phyloP scores from a whole-genome alignment of 2,797 vertebrate genomes.

The Pseudochirops corinnae region DNA sequence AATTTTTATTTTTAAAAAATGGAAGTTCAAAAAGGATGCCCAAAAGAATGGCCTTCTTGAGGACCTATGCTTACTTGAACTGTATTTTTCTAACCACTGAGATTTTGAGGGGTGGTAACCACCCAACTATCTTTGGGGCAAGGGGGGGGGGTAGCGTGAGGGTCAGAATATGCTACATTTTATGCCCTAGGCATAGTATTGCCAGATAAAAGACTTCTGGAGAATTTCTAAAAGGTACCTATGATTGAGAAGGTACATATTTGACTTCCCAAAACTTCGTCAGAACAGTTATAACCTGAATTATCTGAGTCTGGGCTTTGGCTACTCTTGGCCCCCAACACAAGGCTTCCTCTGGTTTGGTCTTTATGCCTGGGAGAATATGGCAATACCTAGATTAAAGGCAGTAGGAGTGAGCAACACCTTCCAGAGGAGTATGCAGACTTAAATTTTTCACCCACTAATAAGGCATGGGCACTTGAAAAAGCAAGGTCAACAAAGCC shows the following conservation, averaged over 20 bases:
- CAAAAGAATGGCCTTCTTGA: background rate
- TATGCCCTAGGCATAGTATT: background rate
- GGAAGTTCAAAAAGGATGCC: slow-evolving; percentile 9
- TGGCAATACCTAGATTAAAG: background rate
- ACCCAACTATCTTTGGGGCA: background rate
- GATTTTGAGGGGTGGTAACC: background rate
- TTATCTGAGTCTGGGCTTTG: background rate
- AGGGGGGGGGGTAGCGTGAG: background rate
- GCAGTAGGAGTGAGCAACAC: background rate
- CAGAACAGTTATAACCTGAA: background rate
- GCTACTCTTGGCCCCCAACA: background rate
- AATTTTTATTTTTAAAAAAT: background rate
- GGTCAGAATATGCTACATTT: background rate
- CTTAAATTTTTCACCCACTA: background rate
- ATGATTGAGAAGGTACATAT: background rate
- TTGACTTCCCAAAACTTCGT: background rate
- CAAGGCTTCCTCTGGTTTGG: background rate
- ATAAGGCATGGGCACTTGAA: background rate
- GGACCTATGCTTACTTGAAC: background rate
- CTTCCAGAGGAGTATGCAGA: background rate
- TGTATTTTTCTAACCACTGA: background rate
- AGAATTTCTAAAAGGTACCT: background rate
- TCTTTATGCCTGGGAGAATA: background rate
- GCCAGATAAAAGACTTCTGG: background rate
- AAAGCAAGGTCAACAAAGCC: background rate